A percentile compares a stretch with the other conserved stretches of the same genome.
phyloP scores from a whole-genome alignment of 2,888 invertebrate genomes.

The Pammene fasciana region DNA sequence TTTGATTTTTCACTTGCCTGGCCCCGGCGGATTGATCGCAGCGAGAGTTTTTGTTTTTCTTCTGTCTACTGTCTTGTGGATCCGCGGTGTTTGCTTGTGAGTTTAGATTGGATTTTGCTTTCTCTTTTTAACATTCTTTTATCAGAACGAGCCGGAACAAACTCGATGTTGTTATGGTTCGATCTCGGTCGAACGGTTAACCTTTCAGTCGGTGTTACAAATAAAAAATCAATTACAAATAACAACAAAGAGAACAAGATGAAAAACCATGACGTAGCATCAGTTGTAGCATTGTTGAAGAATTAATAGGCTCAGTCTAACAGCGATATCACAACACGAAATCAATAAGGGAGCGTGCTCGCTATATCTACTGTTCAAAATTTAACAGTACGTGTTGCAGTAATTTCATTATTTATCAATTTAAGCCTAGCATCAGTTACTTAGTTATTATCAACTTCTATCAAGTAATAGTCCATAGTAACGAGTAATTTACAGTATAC shows the following conservation, averaged over 20 bases:
- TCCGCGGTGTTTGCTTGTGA: conserved; percentile 72
- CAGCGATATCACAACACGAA: conserved; percentile 73
- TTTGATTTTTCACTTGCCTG: conserved; percentile 70
- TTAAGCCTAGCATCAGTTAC: not conserved
- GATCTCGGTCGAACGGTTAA: conserved; percentile 51
- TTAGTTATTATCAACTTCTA: not conserved
- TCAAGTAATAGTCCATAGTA: not conserved
- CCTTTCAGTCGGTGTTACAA: conserved; percentile 56
- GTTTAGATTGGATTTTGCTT: conserved; percentile 72
- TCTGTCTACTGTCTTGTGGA: conserved; percentile 74
- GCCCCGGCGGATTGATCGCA: conserved; percentile 67
- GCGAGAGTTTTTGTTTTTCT: conserved; percentile 73
- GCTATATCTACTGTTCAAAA: conserved; percentile 61
- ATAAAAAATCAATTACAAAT: conserved; percentile 74
- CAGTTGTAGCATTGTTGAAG: conserved; percentile 67
- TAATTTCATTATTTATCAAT: conserved; percentile 45
- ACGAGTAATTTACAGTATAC: no score
- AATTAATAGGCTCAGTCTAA: conserved; percentile 70
- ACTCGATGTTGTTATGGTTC: conserved; percentile 38
- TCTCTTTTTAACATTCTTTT: conserved; percentile 60
- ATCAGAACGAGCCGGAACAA: conserved; percentile 43
- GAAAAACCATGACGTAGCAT: conserved; percentile 63
- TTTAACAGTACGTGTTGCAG: conserved; percentile 61
- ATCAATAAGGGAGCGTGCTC: conserved; percentile 71
- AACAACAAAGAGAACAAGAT: conserved; percentile 70